Evolutionary conservation across 2,797 vertebrate genomes (phyloP), one percentile per base, ranked within the genome.

Genomic region (Cygnus olor): DNA sequence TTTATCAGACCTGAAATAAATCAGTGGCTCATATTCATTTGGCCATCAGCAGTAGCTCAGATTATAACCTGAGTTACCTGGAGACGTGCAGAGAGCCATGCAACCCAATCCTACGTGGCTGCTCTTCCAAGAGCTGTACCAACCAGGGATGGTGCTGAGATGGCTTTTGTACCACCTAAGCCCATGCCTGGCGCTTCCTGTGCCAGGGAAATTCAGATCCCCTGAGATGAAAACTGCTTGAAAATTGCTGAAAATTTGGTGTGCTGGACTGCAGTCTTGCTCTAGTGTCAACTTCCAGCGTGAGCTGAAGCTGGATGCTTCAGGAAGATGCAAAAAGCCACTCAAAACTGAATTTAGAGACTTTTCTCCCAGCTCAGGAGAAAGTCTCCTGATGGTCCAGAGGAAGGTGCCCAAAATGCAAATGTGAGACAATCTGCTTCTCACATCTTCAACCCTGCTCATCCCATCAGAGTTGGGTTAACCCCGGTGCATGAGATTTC

Each of bases 141-240:
- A 14, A 72, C 9, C 12, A n/a, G n/a, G 51, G 27, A 51, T 53
- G 19, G 34, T 19, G 61, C 8, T 38, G 36, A 66, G 18, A 19
- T 40, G 24, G 8, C 30, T 40, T 40, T 28, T 0, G 10, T 45
- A 47, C 49, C 40, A 24, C 24, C 49, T 34, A 56, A 71, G 47
- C 12, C 8, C 40, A 24, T 0, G 4, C 6, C 19, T 20, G 34
- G 15, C 19, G 15, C 40, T 24, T 18, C 15, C 11, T 5, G 1
- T 24, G 45, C 12, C 42, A 28, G 28, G 18, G 14, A 70, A 78
- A 71, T 63, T 38, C 65, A 79, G 40, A 4, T 22, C 45, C 18
- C 28, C 15, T 8, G 14, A 70, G 27, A 47, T 6, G 45, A 21
- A 49, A 12, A 47, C 22, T 13, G 21, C 47, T 20, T 11, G 45